Conservation (phyloP, 1,140 invertebrate species). For the Eubasilissa regina region DNA sequence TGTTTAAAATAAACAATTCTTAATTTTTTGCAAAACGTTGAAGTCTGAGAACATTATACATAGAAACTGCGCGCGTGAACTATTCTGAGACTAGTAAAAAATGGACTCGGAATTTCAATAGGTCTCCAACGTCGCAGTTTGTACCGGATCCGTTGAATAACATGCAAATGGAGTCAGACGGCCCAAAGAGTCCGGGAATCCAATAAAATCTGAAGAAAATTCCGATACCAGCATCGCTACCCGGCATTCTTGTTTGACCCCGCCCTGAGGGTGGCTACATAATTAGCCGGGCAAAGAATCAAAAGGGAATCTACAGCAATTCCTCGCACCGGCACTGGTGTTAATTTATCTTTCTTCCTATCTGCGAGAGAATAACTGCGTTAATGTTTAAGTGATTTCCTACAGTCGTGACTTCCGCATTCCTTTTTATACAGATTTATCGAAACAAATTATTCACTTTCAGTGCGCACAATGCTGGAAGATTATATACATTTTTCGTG, state of each 20-base stretch:
- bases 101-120: slow-evolving; percentile 44
- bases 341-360: not conserved
- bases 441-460: too few relatives aligned
- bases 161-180: slow-evolving; percentile 51
- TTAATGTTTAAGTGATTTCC: not conserved
- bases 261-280: not conserved
- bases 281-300: not conserved
- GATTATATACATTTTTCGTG: too few relatives aligned
- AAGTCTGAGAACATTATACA: too few relatives aligned
- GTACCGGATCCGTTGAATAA: slow-evolving; percentile 34
- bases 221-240: slow-evolving; percentile 50
- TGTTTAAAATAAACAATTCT: too few relatives aligned
- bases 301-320: not conserved
- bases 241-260: not conserved
- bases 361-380: not conserved
- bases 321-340: not conserved
- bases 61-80: too few relatives aligned
- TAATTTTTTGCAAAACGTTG: not conserved
- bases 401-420: too few relatives aligned
- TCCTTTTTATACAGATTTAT: too few relatives aligned
- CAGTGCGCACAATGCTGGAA: too few relatives aligned
- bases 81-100: not conserved
- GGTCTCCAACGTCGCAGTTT: slow-evolving; percentile 22
- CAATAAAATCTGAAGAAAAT: slow-evolving; percentile 58
- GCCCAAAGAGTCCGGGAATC: slow-evolving; percentile 45